Conservation (phyloP, 2,888 invertebrate genomes). For the Amitus sp. region DNA sequence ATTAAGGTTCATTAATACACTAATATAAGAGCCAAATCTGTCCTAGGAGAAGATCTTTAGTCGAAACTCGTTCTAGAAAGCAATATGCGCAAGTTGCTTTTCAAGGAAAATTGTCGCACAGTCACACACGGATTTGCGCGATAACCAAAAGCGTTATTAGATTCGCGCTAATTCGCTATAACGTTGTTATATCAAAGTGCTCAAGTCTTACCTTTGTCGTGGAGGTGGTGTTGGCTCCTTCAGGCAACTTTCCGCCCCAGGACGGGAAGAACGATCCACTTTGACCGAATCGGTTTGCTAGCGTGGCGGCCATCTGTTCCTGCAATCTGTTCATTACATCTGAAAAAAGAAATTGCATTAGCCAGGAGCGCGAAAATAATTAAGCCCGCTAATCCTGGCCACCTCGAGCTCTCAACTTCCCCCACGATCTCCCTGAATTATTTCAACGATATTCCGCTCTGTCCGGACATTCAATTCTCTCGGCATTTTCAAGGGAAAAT, state of each 20-base stretch:
- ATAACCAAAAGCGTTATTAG: slow-evolving; percentile 33
- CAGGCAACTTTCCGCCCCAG: slow-evolving; percentile 50
- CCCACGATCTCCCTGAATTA: no score
- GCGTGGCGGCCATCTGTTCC: slow-evolving; percentile 44
- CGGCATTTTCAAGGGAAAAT: no score
- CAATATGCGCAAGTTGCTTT: slow-evolving; percentile 25
- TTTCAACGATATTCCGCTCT: no score
- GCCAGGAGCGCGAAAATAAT: not conserved
- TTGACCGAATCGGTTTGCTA: slow-evolving; percentile 36
- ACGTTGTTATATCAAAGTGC: no score
- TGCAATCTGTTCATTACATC: slow-evolving; percentile 47
- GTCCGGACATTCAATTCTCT: no score
- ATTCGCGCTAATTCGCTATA: slow-evolving; percentile 31
- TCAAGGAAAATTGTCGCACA: slow-evolving; percentile 30
- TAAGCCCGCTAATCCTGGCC: not conserved
- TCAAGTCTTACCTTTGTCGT: slow-evolving; percentile 56
- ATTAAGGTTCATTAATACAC: not conserved
- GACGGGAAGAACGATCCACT: slow-evolving; percentile 31
- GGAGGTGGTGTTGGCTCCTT: slow-evolving; percentile 59
- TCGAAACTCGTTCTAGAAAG: slow-evolving; percentile 3
- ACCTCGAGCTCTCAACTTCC: no score
- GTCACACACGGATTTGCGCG: slow-evolving; percentile 20
- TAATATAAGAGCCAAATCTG: not conserved
- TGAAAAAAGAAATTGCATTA: slow-evolving; percentile 40
- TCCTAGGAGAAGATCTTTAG: not conserved